Percentiles rank a stretch among this genome's conserved stretches.
phyloP scores from a whole-genome alignment of 2,888 invertebrate genomes.

The Pterostichus madidus region DNA sequence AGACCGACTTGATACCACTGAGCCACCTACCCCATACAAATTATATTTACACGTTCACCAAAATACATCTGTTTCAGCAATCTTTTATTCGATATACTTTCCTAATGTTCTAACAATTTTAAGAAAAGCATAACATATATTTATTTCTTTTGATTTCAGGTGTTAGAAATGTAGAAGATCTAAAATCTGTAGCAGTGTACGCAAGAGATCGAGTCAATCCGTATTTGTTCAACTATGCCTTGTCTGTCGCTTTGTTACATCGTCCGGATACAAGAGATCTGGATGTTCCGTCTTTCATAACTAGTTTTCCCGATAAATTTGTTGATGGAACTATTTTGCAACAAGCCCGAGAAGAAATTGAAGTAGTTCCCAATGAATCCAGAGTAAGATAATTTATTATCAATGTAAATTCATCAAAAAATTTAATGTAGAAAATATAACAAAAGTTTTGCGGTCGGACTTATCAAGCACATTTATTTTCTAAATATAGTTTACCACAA shows the following conservation, averaged over 20 bases:
- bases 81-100: too few species aligned
- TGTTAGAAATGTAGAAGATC: slow-evolving; percentile 85
- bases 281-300: slow-evolving; percentile 86
- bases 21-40: too few species aligned
- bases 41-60: too few species aligned
- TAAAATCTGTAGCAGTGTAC: slow-evolving; percentile 85
- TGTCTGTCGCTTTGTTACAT: slow-evolving; percentile 88
- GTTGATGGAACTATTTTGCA: slow-evolving; percentile 86
- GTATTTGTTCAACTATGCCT: slow-evolving; percentile 88
- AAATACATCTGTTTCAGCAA: too few species aligned
- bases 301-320: slow-evolving; percentile 91
- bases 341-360: slow-evolving; percentile 85
- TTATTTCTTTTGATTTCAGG: slow-evolving; percentile 76
- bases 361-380: slow-evolving; percentile 81
- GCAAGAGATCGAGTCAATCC: slow-evolving; percentile 88
- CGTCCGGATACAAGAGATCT: slow-evolving; percentile 85
- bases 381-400: slow-evolving; percentile 78
- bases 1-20: too few species aligned
- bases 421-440: too few species aligned
- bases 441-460: too few species aligned
- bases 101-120: too few species aligned
- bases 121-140: background rate
- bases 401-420: background rate
- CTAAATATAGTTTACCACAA: too few species aligned
- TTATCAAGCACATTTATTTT: too few species aligned